Evolutionary conservation across 1,140 invertebrate genomes (phyloP).

Genomic region (Panonychus citri): DNA sequence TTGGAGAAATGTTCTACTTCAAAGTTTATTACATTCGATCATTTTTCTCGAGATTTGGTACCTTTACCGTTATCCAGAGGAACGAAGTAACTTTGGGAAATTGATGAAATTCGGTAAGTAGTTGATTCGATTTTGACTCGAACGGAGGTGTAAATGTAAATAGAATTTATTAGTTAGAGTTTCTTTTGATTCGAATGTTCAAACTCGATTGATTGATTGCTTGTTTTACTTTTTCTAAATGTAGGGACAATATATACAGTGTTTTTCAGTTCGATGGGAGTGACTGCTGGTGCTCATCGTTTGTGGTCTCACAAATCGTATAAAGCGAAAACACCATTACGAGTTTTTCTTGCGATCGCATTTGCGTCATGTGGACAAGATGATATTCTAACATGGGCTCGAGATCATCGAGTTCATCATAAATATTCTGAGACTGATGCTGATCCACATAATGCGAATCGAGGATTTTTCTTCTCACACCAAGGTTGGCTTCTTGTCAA

Average conservation of each 20-base stretch:
- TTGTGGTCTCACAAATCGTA: slow-evolving; percentile 72
- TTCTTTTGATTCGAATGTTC: no score
- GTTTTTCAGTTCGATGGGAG: slow-evolving; percentile 25
- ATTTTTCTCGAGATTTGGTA: neutral
- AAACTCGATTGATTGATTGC: neutral
- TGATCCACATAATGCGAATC: slow-evolving; percentile 15
- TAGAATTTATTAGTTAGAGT: neutral
- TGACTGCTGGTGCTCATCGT: slow-evolving; percentile 83
- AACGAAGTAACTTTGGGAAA: neutral
- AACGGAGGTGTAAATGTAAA: no score
- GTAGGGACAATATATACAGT: neutral
- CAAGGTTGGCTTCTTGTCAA: slow-evolving; percentile 52
- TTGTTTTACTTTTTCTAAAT: neutral
- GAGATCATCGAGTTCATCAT: slow-evolving; percentile 16
- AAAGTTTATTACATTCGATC: slow-evolving; percentile 1
- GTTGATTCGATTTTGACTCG: no score
- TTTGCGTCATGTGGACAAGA: slow-evolving; percentile 4
- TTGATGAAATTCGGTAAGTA: neutral
- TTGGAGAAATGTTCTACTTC: slow-evolving; percentile 7
- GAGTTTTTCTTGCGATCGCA: slow-evolving; percentile 21
- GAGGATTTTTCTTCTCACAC: slow-evolving; percentile 49
- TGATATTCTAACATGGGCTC: slow-evolving; percentile 12
- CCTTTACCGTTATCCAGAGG: neutral
- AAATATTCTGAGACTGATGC: slow-evolving; percentile 15
- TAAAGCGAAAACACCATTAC: slow-evolving; percentile 27